phyloP scores from a whole-genome alignment of 1,140 invertebrate species.

The Metopolophium dirhodum region DNA sequence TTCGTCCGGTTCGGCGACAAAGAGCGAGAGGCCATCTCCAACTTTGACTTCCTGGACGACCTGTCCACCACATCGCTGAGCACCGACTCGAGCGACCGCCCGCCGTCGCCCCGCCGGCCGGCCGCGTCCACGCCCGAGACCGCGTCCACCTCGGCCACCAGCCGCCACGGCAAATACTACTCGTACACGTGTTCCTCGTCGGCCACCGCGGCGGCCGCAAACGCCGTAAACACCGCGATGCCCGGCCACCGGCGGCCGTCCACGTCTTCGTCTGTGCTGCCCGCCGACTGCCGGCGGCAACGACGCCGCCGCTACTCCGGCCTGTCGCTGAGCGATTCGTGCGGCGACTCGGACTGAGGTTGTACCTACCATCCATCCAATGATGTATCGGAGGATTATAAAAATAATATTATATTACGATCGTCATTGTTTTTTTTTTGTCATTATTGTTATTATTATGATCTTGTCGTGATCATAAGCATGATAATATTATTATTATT shows the following conservation, averaged over 20 bases:
- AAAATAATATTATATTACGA: neutral
- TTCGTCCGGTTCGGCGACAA: constrained; percentile 79
- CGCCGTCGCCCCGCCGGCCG: neutral
- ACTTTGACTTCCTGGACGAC: constrained; percentile 80
- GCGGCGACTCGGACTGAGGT: constrained; percentile 34
- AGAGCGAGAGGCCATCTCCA: constrained; percentile 77
- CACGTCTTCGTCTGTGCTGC: neutral
- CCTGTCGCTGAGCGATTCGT: constrained; percentile 50
- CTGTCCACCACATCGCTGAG: constrained; percentile 66
- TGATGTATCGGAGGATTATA: neutral
- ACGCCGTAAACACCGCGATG: constrained; percentile 61
- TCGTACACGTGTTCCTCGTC: constrained; percentile 66
- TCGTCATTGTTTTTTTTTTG: no score
- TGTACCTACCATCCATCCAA: neutral
- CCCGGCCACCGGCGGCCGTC: constrained; percentile 59
- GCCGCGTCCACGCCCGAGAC: neutral
- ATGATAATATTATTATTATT: neutral
- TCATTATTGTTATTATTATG: no score
- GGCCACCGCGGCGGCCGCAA: constrained; percentile 9
- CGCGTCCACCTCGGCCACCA: neutral
- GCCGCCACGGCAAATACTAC: neutral
- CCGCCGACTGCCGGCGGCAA: neutral
- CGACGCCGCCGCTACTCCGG: constrained; percentile 27
- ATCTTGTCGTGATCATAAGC: no score
- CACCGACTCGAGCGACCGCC: constrained; percentile 61